These are phyloP conservation scores for Caenorhabditis afra DNA, from an alignment of 2,888 invertebrate species.

Conservation along the genomic window DNA sequence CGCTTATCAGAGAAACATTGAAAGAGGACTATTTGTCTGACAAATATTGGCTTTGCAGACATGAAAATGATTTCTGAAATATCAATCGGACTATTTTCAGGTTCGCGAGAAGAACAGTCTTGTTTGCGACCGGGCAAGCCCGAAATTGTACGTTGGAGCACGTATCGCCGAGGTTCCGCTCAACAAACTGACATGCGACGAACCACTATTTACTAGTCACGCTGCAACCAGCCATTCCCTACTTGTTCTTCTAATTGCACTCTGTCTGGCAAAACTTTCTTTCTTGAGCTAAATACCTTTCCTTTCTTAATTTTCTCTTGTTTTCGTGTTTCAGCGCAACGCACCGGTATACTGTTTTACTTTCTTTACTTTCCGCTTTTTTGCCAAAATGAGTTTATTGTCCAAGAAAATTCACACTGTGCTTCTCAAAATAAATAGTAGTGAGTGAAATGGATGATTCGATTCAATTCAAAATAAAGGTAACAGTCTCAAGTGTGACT, in stretches of 20 bases:
- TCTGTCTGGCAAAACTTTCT: too few relatives aligned
- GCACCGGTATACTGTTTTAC: constrained; percentile 42
- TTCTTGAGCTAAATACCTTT: too few relatives aligned
- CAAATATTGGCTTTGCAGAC: too few relatives aligned
- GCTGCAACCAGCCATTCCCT: background rate
- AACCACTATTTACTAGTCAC: constrained; percentile 45
- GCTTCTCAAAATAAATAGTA: constrained; percentile 44
- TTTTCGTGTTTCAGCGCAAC: constrained; percentile 56
- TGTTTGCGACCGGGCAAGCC: constrained; percentile 75
- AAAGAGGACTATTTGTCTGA: background rate
- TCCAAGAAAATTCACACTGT: constrained; percentile 42
- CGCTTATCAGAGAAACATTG: background rate
- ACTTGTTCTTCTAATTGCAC: background rate
- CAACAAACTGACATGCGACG: constrained; percentile 62
- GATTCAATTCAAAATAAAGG: too few relatives aligned
- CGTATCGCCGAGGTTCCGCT: constrained; percentile 74
- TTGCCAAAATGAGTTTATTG: background rate
- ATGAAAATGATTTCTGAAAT: constrained; percentile 29
- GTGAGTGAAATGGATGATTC: constrained; percentile 17
- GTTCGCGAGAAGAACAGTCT: constrained; percentile 75
- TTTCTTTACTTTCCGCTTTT: constrained; percentile 8
- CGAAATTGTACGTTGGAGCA: constrained; percentile 71
- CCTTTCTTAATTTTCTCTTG: constrained; percentile 3
- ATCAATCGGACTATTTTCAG: constrained; percentile 60
- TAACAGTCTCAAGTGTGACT: too few relatives aligned